Evolutionary conservation across 2,797 vertebrate species (phyloP), one percentile per base, ranked within the genome.

Genomic region (Cheirogaleus major): DNA sequence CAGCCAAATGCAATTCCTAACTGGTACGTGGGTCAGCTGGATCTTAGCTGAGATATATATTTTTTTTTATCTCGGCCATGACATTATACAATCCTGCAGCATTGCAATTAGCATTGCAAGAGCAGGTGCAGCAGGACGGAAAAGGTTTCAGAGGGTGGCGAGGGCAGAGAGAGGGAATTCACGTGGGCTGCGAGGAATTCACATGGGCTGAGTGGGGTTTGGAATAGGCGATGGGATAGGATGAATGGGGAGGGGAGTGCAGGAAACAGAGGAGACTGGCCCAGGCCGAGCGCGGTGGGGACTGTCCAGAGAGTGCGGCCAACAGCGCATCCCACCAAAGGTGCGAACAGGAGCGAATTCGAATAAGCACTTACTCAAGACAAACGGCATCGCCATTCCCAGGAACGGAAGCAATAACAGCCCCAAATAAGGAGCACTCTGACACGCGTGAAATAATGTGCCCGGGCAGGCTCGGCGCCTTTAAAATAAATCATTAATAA

Each of bases 21-120:
- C 5, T 5, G 17, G 48, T 7, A 13, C 23, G 23, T 43, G 11
- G 14, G n/a, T n/a, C 41, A 2, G 1, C 15, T 1, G 1, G 38
- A 15, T 22, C 59, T 17, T 11, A 22, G 5, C 25, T 11, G 75
- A 65, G 43, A 38, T 25, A 17, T n/a, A n/a, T n/a, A n/a, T 30
- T 10, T 9, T 9, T 30, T 67, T 11, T 70, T 35, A n/a, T 72
- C 35, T 45, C 84, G 35, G 8, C 32, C 0, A 0, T 48, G 14
- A 15, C 0, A 1, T 41, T 11, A 6, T 5, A 80, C 3, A 3
- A 18, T 6, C 14, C 25, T 4, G 22, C 22, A 38, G 38, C 11
- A 4, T 12, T n/a, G 5, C 27, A 9, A 0, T 4, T 2, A 8
- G 13, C 8, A 0, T 1, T 43, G 41, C 27, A 38, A 5, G 90